phyloP scores from a whole-genome alignment of 1,140 invertebrate genomes.

The Brachystomella parvula region DNA sequence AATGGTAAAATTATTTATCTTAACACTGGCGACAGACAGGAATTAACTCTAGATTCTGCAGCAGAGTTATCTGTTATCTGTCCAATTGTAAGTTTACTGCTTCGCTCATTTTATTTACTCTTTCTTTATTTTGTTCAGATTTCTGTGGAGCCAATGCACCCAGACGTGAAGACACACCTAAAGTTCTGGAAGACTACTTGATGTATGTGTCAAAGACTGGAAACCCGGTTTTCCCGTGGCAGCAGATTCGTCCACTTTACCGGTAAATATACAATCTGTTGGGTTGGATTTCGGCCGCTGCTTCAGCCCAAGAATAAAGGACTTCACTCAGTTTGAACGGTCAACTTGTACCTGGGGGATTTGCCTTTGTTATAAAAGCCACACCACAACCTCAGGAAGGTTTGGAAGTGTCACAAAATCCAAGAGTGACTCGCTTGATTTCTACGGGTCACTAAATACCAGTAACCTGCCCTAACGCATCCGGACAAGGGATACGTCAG shows the following conservation, averaged over 20 bases:
- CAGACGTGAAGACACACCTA: conserved; percentile 59
- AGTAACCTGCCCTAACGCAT: too few relatives aligned
- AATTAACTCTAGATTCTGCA: not conserved
- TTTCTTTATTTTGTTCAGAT: conserved; percentile 14
- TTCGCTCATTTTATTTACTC: not conserved
- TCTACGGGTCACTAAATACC: too few relatives aligned
- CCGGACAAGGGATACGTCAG: too few relatives aligned
- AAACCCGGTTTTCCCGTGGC: conserved; percentile 88
- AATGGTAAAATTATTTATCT: conserved; percentile 21
- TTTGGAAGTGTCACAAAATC: not conserved
- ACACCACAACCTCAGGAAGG: not conserved
- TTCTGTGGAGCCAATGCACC: conserved; percentile 17
- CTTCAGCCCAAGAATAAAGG: not conserved
- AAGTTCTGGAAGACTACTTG: conserved; percentile 81
- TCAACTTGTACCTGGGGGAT: not conserved
- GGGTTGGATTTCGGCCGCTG: not conserved
- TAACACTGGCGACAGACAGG: not conserved
- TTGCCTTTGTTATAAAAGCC: not conserved
- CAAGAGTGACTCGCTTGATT: conserved; percentile 4
- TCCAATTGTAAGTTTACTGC: not conserved
- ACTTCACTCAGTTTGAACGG: not conserved
- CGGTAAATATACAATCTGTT: conserved; percentile 19
- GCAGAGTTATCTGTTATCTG: not conserved
- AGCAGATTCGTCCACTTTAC: conserved; percentile 74
- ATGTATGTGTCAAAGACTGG: conserved; percentile 85